Percentiles rank a stretch among this genome's conserved stretches.
These are phyloP conservation scores for Scaptomyza pallida DNA, from an alignment of 1,140 invertebrate genomes.

Conservation along the genomic window DNA sequence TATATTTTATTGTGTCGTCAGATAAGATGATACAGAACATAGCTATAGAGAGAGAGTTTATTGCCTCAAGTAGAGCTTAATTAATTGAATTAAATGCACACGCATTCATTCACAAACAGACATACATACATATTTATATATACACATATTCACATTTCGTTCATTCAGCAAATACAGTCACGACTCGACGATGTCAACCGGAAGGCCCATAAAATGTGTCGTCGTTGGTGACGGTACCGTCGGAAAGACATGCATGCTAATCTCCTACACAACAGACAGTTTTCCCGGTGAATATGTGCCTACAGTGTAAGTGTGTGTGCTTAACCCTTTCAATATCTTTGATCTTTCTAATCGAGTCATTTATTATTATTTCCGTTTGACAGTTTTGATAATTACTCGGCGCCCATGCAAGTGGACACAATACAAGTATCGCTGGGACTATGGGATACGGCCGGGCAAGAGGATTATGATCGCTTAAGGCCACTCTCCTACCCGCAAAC, in stretches of 20 bases:
- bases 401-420: slow-evolving; percentile 98
- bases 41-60: slow-evolving; percentile 51
- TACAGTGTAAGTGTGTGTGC: slow-evolving; percentile 91
- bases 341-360: slow-evolving; percentile 12
- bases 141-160: slow-evolving; percentile 35
- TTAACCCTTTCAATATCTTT: neutral
- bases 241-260: slow-evolving; percentile 99
- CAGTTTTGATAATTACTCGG: slow-evolving; percentile 99
- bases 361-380: slow-evolving; percentile 29
- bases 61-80: slow-evolving; percentile 76
- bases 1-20: slow-evolving; percentile 53
- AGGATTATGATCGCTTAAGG: slow-evolving; percentile 98
- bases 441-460: slow-evolving; percentile 98
- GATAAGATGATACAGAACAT: slow-evolving; percentile 31
- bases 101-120: slow-evolving; percentile 55
- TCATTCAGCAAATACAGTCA: slow-evolving; percentile 52
- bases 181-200: slow-evolving; percentile 88
- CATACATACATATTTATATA: slow-evolving; percentile 8
- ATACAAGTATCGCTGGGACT: slow-evolving; percentile 97
- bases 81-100: slow-evolving; percentile 80
- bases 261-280: slow-evolving; percentile 99
- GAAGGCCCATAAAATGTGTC: slow-evolving; percentile 97
- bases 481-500: slow-evolving; percentile 98
- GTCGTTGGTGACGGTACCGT: slow-evolving; percentile 91
- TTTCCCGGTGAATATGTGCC: slow-evolving; percentile 99